Base-by-base conservation (phyloP, 2,797 vertebrate species). In the Darevskia mixta region DNA sequence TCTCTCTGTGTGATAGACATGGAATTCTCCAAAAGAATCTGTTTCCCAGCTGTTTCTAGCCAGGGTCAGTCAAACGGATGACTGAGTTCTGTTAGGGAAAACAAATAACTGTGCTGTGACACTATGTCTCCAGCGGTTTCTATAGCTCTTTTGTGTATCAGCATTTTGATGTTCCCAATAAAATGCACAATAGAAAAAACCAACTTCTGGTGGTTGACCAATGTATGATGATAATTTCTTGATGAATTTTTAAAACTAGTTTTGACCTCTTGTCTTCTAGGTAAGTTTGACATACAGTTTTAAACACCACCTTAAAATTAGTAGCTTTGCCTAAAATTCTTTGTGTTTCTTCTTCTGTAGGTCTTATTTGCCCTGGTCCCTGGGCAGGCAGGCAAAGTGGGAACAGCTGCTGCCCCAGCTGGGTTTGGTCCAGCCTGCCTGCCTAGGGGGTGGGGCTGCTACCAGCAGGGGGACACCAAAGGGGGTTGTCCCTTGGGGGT, bases 1-100 rank as follows among this genome's bases (percentile, higher is more conserved):
- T 91, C 91, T 92, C 86, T 58, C 73, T 29, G 87, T 75, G 88
- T 90, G 76, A 87, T 86, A 77, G 82, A 90, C 41, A 71, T 76
- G 94, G 92, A 95, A 95, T 94, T 95, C 95, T 96, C 91, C 92
- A 92, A 87, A 96, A 88, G 91, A 93, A 91, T 95, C 89, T 79
- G 11, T 89, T 67, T 83, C 87, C 80, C 82, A 94, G 90, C 94
- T 93, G 86, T 95, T 95, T 94, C 93, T 93, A 92, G 86, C 80
- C 79, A 77, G 41, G 81, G 86, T 71, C 8, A 8, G 77, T 86
- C 91, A 88, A 92, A 91, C 64, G 49, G 45, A 84, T n/a, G 88
- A 91, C 83, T 88, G 93, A 93, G 32, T 18, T 38, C 29, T 18
- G 76, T 55, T n/a, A 91, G 77, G 82, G 78, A 93, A 93, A 94